A percentile compares a stretch with the other conserved stretches of the same genome.
Evolutionary conservation across 2,113 vertebrate genomes (phyloP).

Genomic region (Protomyctophum bolini): DNA sequence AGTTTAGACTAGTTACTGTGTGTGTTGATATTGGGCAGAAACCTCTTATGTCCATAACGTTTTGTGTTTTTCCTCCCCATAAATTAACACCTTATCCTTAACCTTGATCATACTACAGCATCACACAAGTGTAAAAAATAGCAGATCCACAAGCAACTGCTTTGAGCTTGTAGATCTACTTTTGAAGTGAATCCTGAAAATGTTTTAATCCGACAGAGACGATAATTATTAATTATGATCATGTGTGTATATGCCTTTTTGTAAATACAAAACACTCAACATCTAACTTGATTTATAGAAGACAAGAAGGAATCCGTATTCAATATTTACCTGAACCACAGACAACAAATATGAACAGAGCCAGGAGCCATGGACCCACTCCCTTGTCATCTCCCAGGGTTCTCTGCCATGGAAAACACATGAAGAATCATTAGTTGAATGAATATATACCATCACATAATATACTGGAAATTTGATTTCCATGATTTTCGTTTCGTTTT

Average conservation of each 20-base stretch:
- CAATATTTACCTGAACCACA: constrained; percentile 85
- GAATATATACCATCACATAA: no score
- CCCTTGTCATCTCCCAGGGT: constrained; percentile 89
- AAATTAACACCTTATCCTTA: no score
- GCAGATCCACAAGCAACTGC: neutral
- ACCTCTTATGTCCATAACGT: no score
- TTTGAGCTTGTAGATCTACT: neutral
- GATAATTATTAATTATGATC: no score
- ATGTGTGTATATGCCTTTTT: neutral
- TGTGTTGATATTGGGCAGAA: no score
- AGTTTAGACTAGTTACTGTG: no score
- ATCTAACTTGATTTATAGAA: neutral
- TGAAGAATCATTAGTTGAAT: neutral
- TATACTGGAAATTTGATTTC: no score
- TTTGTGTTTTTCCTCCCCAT: no score
- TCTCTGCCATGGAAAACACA: constrained; percentile 76
- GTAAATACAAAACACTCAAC: neutral
- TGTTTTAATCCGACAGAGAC: neutral
- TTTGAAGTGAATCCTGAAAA: neutral
- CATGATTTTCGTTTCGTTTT: no score
- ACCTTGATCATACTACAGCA: no score
- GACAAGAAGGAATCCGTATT: neutral
- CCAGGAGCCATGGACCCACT: constrained; percentile 92
- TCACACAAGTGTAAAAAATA: no score
- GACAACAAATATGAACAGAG: constrained; percentile 94